These are phyloP conservation scores for Notospermus geniculatus DNA, from an alignment of 1,140 invertebrate species.

Conservation along the genomic window DNA sequence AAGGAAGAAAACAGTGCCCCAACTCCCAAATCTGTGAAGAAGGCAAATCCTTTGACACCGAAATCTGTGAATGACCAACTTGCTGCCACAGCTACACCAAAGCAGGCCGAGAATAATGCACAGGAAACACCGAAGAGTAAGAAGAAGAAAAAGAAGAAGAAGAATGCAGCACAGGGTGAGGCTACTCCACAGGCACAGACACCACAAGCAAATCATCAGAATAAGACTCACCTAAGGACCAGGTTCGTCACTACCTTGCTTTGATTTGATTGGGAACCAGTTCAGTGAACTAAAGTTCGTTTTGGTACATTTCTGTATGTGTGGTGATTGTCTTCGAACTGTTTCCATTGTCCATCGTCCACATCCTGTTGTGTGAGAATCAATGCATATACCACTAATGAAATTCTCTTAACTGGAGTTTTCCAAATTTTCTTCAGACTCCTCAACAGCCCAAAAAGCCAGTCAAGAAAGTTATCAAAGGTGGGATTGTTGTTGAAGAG, in stretches of 20 bases:
- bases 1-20: no score
- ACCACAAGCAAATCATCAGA: slow-evolving; percentile 2
- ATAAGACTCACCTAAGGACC: no score
- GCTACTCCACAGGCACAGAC: background rate
- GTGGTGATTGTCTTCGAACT: no score
- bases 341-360: no score
- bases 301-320: no score
- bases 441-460: slow-evolving; percentile 51
- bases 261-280: no score
- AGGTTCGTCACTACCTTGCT: no score
- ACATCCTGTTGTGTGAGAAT: background rate
- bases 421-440: slow-evolving; percentile 25
- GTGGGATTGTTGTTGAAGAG: slow-evolving; percentile 77
- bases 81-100: background rate
- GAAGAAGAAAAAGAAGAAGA: slow-evolving; percentile 25
- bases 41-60: background rate
- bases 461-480: slow-evolving; percentile 62
- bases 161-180: slow-evolving; percentile 3
- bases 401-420: slow-evolving; percentile 10
- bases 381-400: background rate
- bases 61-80: background rate
- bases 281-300: no score
- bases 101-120: background rate
- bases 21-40: no score
- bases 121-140: slow-evolving; percentile 17